Percentiles rank a stretch among this genome's conserved stretches.
Evolutionary conservation across 2,888 invertebrate species (phyloP).

Genomic region (Acanthoscelides obtectus): DNA sequence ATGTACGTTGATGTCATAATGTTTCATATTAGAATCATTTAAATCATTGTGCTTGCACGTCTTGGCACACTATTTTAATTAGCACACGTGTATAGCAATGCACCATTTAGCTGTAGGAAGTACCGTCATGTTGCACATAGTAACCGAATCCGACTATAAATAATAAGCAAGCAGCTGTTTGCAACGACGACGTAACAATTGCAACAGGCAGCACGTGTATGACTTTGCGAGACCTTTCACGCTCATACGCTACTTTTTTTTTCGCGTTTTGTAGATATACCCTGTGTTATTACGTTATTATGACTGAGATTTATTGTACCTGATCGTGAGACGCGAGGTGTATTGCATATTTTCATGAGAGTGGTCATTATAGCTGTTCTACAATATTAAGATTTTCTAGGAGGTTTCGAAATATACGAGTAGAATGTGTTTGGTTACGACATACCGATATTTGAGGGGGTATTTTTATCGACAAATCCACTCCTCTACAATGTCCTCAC

Average conservation of each 20-base stretch:
- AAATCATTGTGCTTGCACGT: too few species aligned
- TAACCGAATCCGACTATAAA: neutral
- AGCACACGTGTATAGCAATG: neutral
- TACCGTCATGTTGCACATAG: neutral
- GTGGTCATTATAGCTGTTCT: neutral
- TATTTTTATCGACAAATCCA: too few species aligned
- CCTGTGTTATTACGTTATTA: neutral
- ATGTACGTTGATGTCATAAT: too few species aligned
- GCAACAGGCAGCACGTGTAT: slow-evolving; percentile 11
- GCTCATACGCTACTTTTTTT: slow-evolving; percentile 2
- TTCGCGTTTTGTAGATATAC: neutral
- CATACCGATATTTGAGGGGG: too few species aligned
- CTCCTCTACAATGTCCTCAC: too few species aligned
- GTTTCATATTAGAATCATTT: too few species aligned
- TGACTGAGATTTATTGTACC: neutral
- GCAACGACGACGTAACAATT: neutral
- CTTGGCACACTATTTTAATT: neutral
- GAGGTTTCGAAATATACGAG: too few species aligned
- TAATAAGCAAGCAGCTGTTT: neutral
- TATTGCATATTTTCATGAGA: neutral
- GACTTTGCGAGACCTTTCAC: slow-evolving; percentile 17
- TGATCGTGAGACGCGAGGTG: neutral
- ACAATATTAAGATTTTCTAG: too few species aligned
- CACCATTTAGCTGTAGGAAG: neutral
- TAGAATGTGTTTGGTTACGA: too few species aligned